A percentile compares a stretch with the other conserved stretches of the same genome.
Conservation (phyloP, 2,113 vertebrate species). For the Falcunculus frontatus region DNA sequence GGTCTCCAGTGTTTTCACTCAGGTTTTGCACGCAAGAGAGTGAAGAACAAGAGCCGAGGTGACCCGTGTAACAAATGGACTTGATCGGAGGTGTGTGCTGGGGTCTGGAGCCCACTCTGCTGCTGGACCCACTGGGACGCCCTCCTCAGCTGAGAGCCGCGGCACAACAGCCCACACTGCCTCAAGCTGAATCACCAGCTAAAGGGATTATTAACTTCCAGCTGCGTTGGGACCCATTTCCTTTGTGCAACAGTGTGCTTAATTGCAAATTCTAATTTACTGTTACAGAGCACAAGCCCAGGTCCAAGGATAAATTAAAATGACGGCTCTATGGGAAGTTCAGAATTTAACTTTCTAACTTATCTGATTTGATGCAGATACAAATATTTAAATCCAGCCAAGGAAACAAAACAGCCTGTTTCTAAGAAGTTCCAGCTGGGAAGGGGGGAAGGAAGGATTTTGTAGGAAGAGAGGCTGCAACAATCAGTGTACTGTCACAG, state of each 20-base stretch:
- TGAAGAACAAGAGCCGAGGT: fast-evolving
- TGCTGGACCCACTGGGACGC: background rate
- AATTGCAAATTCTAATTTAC: constrained; percentile 36
- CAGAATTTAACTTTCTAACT: constrained; percentile 17
- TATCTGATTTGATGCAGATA: constrained; percentile 52
- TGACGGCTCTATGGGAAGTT: background rate
- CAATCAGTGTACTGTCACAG: background rate
- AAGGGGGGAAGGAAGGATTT: background rate
- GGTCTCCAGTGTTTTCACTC: background rate
- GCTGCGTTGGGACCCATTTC: constrained; percentile 33
- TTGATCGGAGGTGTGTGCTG: background rate
- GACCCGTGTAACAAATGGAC: fast-evolving
- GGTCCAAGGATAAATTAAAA: constrained; percentile 27
- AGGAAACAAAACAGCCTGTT: constrained; percentile 16
- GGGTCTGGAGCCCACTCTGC: background rate
- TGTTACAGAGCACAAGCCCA: background rate
- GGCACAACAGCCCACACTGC: background rate
- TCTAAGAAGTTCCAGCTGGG: constrained; percentile 29
- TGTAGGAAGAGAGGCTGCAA: background rate
- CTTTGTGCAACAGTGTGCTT: constrained; percentile 28
- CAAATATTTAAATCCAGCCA: constrained; percentile 28
- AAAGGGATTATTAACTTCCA: constrained; percentile 38
- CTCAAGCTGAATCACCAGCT: background rate
- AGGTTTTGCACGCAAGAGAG: background rate
- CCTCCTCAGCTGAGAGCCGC: background rate